Evolutionary conservation across 2,113 vertebrate species (phyloP), one percentile per base, ranked within the genome.

Genomic region (Trogon melanurus): DNA sequence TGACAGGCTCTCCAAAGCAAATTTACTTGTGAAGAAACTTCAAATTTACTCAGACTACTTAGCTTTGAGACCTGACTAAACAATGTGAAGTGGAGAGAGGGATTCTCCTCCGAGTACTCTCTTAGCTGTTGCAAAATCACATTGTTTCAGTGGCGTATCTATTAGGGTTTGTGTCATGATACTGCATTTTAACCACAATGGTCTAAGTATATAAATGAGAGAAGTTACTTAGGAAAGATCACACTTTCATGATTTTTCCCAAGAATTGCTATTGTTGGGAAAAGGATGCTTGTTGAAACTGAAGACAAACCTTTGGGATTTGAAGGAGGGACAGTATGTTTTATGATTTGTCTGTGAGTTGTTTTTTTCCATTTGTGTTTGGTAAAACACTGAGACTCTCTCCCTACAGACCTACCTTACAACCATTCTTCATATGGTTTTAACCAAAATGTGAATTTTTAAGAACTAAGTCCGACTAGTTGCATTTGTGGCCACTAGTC

Each of bases 101-200:
- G 30, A 74, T 66, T 92, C 9, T 85, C 9, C 9, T 73, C 9
- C 29, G 30, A n/a, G 15, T 34, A 36, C 6, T 29, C 69, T 8
- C 23, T 60, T 65, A 73, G 11, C 47, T 18, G 10, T 30, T 1
- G 2, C 30, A 61, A 90, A 90, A 54, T 21, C 56, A 32, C 27
- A 9, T 29, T 34, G 58, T 70, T 80, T 91, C 61, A 41, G 7
- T 50, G 10, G 4, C 53, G 27, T 61, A 16, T 27, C 18, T 70
- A 1, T 36, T 50, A 36, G 13, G 9, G 11, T 20, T 79, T 34
- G 21, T 62, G 8, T 21, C 0, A 0, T 26, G 16, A n/a, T 65
- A 38, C 38, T 13, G 8, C 6, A 1, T 66, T 73, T 80, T 48
- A 78, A 17, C n/a, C 45, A 13, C 34, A 6, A 34, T 29, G 7